Conservation (phyloP, 2,888 invertebrate genomes). For the Agrochola macilenta region DNA sequence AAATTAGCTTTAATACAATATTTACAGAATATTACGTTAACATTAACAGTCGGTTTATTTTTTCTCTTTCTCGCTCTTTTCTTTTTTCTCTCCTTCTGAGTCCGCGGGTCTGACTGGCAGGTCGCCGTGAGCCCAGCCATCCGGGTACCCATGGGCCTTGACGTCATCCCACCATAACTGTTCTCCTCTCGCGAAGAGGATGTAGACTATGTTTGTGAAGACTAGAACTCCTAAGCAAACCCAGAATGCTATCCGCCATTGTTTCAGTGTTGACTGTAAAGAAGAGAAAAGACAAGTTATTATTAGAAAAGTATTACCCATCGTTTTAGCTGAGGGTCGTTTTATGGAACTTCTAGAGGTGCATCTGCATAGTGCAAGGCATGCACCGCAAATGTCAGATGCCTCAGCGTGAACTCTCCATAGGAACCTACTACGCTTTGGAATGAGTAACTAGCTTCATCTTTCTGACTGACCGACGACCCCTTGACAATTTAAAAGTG, state of each 20-base stretch:
- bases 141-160: constrained; percentile 85
- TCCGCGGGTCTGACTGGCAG: constrained; percentile 76
- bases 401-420: too few species aligned
- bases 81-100: constrained; percentile 73
- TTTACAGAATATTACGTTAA: constrained; percentile 59
- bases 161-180: constrained; percentile 94
- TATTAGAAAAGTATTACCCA: neutral
- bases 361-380: neutral
- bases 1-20: constrained; percentile 60
- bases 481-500: too few species aligned
- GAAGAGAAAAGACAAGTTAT: constrained; percentile 49
- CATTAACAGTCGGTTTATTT: constrained; percentile 67
- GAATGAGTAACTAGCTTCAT: too few species aligned
- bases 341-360: neutral
- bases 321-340: neutral
- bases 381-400: neutral
- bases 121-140: constrained; percentile 83
- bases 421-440: too few species aligned
- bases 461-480: too few species aligned
- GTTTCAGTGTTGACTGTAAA: constrained; percentile 90
- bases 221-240: constrained; percentile 93
- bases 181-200: constrained; percentile 93
- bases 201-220: constrained; percentile 92
- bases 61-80: constrained; percentile 65
- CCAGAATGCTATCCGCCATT: constrained; percentile 96